Percentiles rank a stretch among this genome's conserved stretches.
Evolutionary conservation across 2,888 invertebrate species (phyloP).

Genomic region (Pandemis corylana): DNA sequence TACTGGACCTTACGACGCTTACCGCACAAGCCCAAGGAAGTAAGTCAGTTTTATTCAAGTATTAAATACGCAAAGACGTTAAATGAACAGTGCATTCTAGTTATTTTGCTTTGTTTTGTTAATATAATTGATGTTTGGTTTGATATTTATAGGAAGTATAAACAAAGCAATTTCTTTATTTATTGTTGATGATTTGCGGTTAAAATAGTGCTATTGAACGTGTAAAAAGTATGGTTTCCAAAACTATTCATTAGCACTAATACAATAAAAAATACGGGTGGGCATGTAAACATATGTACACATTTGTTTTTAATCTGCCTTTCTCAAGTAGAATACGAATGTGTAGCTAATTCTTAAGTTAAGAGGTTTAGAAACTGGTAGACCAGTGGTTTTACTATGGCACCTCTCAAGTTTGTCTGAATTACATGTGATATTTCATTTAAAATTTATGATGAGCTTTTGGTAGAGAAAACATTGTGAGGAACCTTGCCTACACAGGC

Average conservation of each 20-base stretch:
- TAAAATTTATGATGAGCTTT: too few relatives aligned
- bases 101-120: background rate
- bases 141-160: background rate
- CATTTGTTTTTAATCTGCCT: background rate
- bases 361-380: too few relatives aligned
- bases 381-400: too few relatives aligned
- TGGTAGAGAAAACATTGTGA: too few relatives aligned
- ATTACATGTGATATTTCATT: too few relatives aligned
- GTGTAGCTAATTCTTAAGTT: too few relatives aligned
- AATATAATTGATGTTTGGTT: background rate
- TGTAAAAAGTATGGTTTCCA: background rate
- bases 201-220: background rate
- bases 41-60: slow-evolving; percentile 57
- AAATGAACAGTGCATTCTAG: background rate
- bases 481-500: too few relatives aligned
- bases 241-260: background rate
- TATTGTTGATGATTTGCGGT: background rate
- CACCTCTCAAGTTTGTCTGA: too few relatives aligned
- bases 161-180: background rate
- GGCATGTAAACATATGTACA: background rate
- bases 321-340: background rate
- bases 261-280: background rate
- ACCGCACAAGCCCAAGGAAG: slow-evolving; percentile 68
- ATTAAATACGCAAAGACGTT: background rate
- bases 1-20: slow-evolving; percentile 74